Percentiles rank a stretch among this genome's conserved stretches.
These are phyloP conservation scores for Neodiprion lecontei DNA, from an alignment of 1,140 invertebrate species.

Conservation along the genomic window DNA sequence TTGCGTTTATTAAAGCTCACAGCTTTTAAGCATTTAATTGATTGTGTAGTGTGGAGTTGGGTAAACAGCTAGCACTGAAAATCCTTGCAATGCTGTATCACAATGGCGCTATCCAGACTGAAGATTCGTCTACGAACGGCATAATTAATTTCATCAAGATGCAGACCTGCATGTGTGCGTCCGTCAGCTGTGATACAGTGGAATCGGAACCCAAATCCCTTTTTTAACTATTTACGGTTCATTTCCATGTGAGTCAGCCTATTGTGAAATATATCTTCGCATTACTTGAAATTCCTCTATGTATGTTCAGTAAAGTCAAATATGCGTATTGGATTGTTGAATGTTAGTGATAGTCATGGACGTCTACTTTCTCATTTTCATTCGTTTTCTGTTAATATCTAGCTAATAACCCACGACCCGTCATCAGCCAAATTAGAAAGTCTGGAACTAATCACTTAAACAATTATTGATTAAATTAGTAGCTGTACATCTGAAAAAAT, in stretches of 20 bases:
- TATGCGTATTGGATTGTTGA: not conserved
- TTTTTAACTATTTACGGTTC: not conserved
- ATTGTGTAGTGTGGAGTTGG: constrained; percentile 8
- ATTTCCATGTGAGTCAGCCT: not conserved
- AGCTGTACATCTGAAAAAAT: not conserved
- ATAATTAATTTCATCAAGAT: constrained; percentile 93
- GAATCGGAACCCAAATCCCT: constrained; percentile 9
- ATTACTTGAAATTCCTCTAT: not conserved
- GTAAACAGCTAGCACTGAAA: constrained; percentile 7
- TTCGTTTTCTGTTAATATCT: no score
- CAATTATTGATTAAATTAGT: not conserved
- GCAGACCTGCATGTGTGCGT: constrained; percentile 26
- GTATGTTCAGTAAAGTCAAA: not conserved
- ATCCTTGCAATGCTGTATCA: constrained; percentile 51
- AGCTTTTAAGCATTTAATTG: constrained; percentile 36
- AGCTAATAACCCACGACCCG: no score
- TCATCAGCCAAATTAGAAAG: not conserved
- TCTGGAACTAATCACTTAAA: not conserved
- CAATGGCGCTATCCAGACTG: constrained; percentile 65
- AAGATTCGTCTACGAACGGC: constrained; percentile 93
- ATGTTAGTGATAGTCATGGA: no score
- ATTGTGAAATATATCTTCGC: not conserved
- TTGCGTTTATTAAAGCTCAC: constrained; percentile 79
- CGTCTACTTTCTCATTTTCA: no score
- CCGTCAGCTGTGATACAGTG: not conserved